Evolutionary conservation across 1,140 invertebrate species (phyloP).

Genomic region (Piezodorus guildinii): DNA sequence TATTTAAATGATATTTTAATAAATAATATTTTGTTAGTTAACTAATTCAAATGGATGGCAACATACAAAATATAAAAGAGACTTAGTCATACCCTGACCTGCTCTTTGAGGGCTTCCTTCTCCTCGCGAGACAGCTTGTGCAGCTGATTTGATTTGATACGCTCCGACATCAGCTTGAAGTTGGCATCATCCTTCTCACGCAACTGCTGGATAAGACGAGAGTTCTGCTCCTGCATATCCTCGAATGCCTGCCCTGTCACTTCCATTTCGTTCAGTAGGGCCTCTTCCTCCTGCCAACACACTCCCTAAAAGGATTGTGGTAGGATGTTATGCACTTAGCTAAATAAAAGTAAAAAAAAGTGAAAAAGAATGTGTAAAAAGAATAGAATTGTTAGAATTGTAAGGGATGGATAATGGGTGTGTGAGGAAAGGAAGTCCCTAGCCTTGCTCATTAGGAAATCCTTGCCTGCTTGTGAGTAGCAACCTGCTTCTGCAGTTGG

Average conservation of each 20-base stretch:
- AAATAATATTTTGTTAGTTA: no score
- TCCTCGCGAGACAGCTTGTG: slow-evolving; percentile 91
- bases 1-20: no score
- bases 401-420: neutral
- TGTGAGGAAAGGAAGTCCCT: no score
- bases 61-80: no score
- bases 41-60: no score
- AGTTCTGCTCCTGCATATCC: slow-evolving; percentile 99
- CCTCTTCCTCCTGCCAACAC: slow-evolving; percentile 80
- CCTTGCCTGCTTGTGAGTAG: slow-evolving; percentile 66
- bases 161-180: slow-evolving; percentile 97
- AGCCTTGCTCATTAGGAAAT: neutral
- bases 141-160: slow-evolving; percentile 93
- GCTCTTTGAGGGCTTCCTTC: slow-evolving; percentile 78
- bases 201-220: slow-evolving; percentile 86
- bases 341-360: slow-evolving; percentile 10
- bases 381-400: neutral
- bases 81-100: slow-evolving; percentile 42
- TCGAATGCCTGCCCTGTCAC: slow-evolving; percentile 98
- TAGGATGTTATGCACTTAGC: neutral
- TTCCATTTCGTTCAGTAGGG: slow-evolving; percentile 96
- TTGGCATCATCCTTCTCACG: slow-evolving; percentile 98
- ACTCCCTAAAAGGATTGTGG: slow-evolving; percentile 21
- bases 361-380: slow-evolving; percentile 4
- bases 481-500: slow-evolving; percentile 68